Evolutionary conservation across 2,797 vertebrate genomes (phyloP), one percentile per base, ranked within the genome.

Genomic region (Tolypeutes matacus): DNA sequence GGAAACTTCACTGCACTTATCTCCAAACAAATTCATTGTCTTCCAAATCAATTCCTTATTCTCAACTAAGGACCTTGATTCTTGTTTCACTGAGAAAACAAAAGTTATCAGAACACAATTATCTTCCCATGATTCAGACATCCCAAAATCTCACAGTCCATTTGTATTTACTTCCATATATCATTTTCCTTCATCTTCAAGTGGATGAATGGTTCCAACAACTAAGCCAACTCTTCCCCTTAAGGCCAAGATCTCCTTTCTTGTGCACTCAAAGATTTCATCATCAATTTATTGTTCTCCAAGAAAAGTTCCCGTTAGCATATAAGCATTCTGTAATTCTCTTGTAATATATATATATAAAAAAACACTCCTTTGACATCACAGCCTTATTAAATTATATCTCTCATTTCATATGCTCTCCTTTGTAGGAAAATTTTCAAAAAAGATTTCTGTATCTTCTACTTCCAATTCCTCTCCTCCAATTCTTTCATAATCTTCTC

Each of bases 401-500:
- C 10, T 77, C 11, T 20, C 21, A 81, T 31, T 90, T 85, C 67
- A 17, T 80, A 46, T 89, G 5, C 27, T 77, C 29, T 77, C 56
- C 29, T 77, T 46, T 82, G 46, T 36, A 49, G 25, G 62, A 70
- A 75, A 18, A 3, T 21, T 69, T 49, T 34, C 18, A 69, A 60
- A 84, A 93, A 72, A 67, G 23, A 56, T 56, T 58, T 95, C 14
- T 84, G 6, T 31, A 64, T 70, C 36, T 85, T 7, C 21, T 89
- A 25, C 9, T 9, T 93, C 51, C 8, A 85, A 36, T 69, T 91
- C 9, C 27, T 91, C 64, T 62, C 62, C 6, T 73, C 34, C 15
- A 11, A 80, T 56, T 73, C 0, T 76, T 93, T 93, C 29, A 80
- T 90, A 42, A 70, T 87, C 60, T 93, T 75, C 51, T 85, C 7